Percentiles rank a stretch among this genome's conserved stretches.
phyloP scores from a whole-genome alignment of 2,888 invertebrate genomes.

The Stenodema calcarata region DNA sequence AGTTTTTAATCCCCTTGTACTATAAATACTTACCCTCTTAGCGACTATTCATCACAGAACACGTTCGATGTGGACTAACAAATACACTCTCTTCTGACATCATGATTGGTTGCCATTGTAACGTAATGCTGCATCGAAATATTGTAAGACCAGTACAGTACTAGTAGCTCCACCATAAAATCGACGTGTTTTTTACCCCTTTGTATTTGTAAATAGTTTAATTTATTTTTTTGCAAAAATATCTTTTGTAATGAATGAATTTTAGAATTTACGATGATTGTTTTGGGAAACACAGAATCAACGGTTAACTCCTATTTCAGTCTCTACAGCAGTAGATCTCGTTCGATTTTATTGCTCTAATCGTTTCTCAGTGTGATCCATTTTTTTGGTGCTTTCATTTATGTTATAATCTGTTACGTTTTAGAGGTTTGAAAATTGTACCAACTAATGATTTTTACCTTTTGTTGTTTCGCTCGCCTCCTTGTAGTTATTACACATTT shows the following conservation, averaged over 20 bases:
- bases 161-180: background rate
- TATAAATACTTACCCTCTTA: background rate
- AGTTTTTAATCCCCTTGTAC: background rate
- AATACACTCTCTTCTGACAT: background rate
- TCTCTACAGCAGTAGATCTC: background rate
- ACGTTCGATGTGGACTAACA: background rate
- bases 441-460: background rate
- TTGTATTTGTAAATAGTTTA: background rate
- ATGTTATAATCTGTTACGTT: constrained; percentile 22
- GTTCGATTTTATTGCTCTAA: background rate
- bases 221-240: background rate
- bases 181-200: background rate
- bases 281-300: background rate
- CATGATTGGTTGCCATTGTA: background rate
- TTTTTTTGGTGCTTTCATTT: constrained; percentile 11
- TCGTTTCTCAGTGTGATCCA: background rate
- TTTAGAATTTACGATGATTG: background rate
- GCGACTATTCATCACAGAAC: background rate
- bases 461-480: background rate
- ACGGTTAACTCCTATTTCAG: background rate
- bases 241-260: background rate
- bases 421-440: background rate
- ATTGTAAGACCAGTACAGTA: background rate
- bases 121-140: background rate
- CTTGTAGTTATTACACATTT: background rate